These are phyloP conservation scores for Rhyacichthys aspro DNA, from an alignment of 2,797 vertebrate genomes.

Conservation along the genomic window DNA sequence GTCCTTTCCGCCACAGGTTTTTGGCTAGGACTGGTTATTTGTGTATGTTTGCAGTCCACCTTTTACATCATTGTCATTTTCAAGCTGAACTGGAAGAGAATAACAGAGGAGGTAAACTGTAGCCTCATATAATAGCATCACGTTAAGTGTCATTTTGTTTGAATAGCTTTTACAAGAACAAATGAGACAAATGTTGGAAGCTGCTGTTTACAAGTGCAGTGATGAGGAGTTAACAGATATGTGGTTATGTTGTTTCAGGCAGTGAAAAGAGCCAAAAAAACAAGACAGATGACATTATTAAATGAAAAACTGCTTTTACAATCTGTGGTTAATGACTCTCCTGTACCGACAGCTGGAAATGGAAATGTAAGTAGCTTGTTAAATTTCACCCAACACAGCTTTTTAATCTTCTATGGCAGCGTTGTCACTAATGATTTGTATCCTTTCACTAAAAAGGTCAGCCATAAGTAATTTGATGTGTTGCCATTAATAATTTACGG, in stretches of 20 bases:
- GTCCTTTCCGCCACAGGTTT: constrained; percentile 77
- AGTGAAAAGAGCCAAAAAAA: constrained; percentile 55
- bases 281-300: constrained; percentile 11
- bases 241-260: constrained; percentile 47
- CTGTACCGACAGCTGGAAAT: constrained; percentile 16
- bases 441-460: background rate
- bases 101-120: constrained; percentile 80
- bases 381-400: background rate
- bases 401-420: too few species aligned
- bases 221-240: background rate
- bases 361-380: constrained; percentile 23
- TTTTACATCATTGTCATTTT: constrained; percentile 84
- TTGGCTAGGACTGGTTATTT: constrained; percentile 88
- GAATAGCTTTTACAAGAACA: background rate
- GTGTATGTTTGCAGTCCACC: constrained; percentile 79
- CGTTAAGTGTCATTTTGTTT: background rate
- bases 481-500: background rate
- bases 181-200: background rate
- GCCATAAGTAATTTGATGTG: background rate
- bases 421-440: background rate
- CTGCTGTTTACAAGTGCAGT: background rate
- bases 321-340: background rate
- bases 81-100: constrained; percentile 83
- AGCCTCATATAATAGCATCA: constrained; percentile 1
- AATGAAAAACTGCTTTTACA: constrained; percentile 9